Evolutionary conservation across 2,888 invertebrate genomes (phyloP).

Genomic region (Dynastes maya): DNA sequence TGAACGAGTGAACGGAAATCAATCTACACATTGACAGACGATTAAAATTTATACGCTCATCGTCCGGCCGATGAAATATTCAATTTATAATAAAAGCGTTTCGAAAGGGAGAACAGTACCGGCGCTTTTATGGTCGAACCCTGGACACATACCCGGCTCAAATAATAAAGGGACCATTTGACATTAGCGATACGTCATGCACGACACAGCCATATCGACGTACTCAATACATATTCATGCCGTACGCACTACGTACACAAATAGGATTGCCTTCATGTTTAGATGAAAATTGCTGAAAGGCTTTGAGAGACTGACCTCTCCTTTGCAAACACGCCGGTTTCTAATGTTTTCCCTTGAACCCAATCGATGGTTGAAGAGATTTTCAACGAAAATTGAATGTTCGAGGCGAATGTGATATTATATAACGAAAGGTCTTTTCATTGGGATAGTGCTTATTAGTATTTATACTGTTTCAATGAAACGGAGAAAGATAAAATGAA

Average conservation of each 20-base stretch:
- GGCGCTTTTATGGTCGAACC: slow-evolving; percentile 30
- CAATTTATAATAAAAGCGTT: slow-evolving; percentile 47
- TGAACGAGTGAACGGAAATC: slow-evolving; percentile 43
- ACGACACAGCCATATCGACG: slow-evolving; percentile 17
- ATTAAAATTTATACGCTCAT: slow-evolving; percentile 47
- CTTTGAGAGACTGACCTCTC: background rate
- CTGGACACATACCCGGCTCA: slow-evolving; percentile 36
- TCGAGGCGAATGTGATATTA: background rate
- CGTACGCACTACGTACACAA: slow-evolving; percentile 15
- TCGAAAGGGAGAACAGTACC: slow-evolving; percentile 14
- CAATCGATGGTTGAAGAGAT: slow-evolving; percentile 14
- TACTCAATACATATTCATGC: slow-evolving; percentile 7
- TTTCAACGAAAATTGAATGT: slow-evolving; percentile 40
- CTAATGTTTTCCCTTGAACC: slow-evolving; percentile 35
- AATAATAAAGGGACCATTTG: slow-evolving; percentile 48
- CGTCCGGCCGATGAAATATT: slow-evolving; percentile 41
- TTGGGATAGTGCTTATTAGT: too few relatives aligned
- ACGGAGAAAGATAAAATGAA: too few relatives aligned
- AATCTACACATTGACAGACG: slow-evolving; percentile 43
- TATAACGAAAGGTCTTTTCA: too few relatives aligned
- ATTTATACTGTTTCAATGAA: too few relatives aligned
- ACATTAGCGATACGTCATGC: slow-evolving; percentile 47
- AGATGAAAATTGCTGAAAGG: background rate
- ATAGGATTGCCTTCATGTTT: slow-evolving; percentile 10
- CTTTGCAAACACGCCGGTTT: slow-evolving; percentile 5